phyloP scores from a whole-genome alignment of 2,113 vertebrate genomes.

The Abramis brama region DNA sequence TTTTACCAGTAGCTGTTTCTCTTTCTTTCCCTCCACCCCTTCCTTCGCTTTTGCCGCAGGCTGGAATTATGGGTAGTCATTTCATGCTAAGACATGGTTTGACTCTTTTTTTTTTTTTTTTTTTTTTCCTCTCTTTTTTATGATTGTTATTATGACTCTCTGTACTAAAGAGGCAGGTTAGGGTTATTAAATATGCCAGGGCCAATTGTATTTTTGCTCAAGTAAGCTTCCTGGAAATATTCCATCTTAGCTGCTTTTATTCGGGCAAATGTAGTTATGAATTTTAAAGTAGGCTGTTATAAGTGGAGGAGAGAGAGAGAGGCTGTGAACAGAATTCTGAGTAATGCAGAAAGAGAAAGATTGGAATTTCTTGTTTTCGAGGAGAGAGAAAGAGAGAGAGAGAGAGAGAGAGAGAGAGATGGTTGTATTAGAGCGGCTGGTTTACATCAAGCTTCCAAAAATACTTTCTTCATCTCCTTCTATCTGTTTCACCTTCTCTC shows the following conservation, averaged over 20 bases:
- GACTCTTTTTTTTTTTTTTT: conserved; percentile 57
- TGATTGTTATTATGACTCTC: conserved; percentile 76
- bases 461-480: conserved; percentile 44
- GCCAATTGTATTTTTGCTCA: conserved; percentile 81
- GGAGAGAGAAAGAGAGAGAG: not conserved
- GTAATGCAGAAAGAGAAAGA: conserved; percentile 69
- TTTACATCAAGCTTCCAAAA: conserved; percentile 59
- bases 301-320: conserved; percentile 71
- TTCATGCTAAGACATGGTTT: conserved; percentile 73
- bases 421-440: conserved; percentile 57
- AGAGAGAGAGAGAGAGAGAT: not conserved
- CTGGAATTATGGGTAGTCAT: conserved; percentile 75
- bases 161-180: conserved; percentile 78
- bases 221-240: conserved; percentile 84
- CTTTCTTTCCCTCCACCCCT: conserved; percentile 15
- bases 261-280: conserved; percentile 85
- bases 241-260: conserved; percentile 82
- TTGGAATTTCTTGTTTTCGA: conserved; percentile 77
- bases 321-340: conserved; percentile 80
- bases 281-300: conserved; percentile 84
- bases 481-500: conserved; percentile 38
- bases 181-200: conserved; percentile 84
- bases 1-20: conserved; percentile 15
- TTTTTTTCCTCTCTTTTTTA: conserved; percentile 57
- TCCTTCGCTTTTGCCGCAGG: conserved; percentile 58